Evolutionary conservation across 2,888 invertebrate species (phyloP).

Genomic region (Alsophila aescularia): DNA sequence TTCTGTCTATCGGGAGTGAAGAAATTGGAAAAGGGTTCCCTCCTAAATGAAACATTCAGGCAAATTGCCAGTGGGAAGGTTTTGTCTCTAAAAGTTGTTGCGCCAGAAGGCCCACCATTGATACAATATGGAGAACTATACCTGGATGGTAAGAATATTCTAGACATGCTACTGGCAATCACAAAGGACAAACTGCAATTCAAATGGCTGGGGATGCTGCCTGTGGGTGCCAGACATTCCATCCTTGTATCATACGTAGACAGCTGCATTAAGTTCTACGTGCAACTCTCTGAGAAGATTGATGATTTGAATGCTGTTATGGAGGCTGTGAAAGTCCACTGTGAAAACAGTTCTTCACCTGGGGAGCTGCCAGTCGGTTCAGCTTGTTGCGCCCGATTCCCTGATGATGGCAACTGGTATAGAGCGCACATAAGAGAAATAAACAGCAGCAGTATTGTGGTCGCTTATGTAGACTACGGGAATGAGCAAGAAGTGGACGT

Average conservation of each 20-base stretch:
- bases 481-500: slow-evolving; percentile 92
- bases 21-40: slow-evolving; percentile 83
- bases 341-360: slow-evolving; percentile 76
- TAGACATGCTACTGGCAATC: slow-evolving; percentile 80
- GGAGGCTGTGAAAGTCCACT: slow-evolving; percentile 86
- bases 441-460: slow-evolving; percentile 84
- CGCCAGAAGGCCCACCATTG: slow-evolving; percentile 88
- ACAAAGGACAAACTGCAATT: slow-evolving; percentile 74
- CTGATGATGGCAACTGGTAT: slow-evolving; percentile 94
- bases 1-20: slow-evolving; percentile 89
- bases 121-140: slow-evolving; percentile 90
- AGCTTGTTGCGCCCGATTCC: slow-evolving; percentile 92
- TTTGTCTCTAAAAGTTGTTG: slow-evolving; percentile 86
- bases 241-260: slow-evolving; percentile 87
- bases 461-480: slow-evolving; percentile 97
- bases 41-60: slow-evolving; percentile 89
- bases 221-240: slow-evolving; percentile 68
- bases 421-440: slow-evolving; percentile 90
- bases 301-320: slow-evolving; percentile 87
- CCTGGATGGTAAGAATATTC: slow-evolving; percentile 83
- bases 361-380: slow-evolving; percentile 83
- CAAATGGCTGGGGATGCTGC: slow-evolving; percentile 66
- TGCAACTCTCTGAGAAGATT: slow-evolving; percentile 87
- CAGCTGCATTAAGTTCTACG: slow-evolving; percentile 89
- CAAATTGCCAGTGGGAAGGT: slow-evolving; percentile 86